phyloP scores from a whole-genome alignment of 2,888 invertebrate genomes.

The Acanthosepion esculentum region DNA sequence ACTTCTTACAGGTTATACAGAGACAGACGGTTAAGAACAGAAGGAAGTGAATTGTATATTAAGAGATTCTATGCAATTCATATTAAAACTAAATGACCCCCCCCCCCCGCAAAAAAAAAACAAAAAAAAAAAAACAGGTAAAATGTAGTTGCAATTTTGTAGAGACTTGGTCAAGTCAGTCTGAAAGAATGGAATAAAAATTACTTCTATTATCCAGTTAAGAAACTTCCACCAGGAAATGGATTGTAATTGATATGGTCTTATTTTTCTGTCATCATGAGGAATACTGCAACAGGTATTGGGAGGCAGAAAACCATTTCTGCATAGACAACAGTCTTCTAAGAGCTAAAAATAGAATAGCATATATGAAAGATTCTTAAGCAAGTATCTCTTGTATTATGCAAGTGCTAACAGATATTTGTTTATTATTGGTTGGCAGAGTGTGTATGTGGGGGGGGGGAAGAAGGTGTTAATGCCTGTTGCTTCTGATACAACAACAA shows the following conservation, averaged over 20 bases:
- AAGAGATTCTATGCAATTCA: background rate
- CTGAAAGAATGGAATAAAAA: too few relatives aligned
- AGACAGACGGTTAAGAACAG: too few relatives aligned
- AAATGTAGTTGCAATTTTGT: background rate
- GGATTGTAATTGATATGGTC: background rate
- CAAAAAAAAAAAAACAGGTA: background rate
- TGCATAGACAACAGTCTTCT: background rate
- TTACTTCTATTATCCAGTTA: too few relatives aligned
- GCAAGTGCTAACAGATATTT: background rate
- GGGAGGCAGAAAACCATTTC: background rate
- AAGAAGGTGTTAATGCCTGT: background rate
- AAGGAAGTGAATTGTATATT: background rate
- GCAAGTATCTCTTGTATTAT: constrained; percentile 33
- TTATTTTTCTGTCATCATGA: background rate
- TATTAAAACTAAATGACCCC: background rate
- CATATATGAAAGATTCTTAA: background rate
- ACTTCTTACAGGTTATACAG: too few relatives aligned
- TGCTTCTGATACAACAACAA: background rate
- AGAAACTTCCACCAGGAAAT: background rate
- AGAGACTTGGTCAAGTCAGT: too few relatives aligned
- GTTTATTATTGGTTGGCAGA: background rate
- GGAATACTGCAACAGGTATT: background rate
- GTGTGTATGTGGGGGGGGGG: background rate
- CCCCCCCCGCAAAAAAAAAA: too few relatives aligned
- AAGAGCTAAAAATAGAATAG: background rate